phyloP scores from a whole-genome alignment of 1,140 invertebrate genomes.

The Chironomus striatipennis region DNA sequence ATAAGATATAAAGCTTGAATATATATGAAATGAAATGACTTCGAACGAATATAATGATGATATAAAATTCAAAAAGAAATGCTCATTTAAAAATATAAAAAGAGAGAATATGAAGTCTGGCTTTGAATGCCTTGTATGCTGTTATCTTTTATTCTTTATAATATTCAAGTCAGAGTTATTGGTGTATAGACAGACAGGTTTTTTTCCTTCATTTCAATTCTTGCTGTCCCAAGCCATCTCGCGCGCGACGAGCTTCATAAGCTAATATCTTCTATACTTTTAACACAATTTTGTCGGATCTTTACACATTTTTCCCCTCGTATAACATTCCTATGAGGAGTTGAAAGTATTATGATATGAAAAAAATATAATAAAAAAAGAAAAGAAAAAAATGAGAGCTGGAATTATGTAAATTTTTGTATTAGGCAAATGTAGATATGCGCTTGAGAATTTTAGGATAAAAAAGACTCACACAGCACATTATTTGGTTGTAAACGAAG shows the following conservation, averaged over 20 bases:
- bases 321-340: background rate
- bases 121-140: background rate
- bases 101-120: background rate
- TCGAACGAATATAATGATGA: constrained; percentile 16
- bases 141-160: constrained; percentile 13
- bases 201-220: background rate
- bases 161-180: background rate
- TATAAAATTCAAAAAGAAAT: constrained; percentile 21
- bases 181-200: background rate
- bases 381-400: background rate
- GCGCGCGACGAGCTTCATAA: no score
- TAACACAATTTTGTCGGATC: no score
- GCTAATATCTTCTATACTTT: no score
- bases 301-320: no score
- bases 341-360: background rate
- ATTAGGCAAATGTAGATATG: constrained; percentile 3
- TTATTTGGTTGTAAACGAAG: background rate
- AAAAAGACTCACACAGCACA: background rate
- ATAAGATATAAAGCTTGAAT: background rate
- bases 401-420: constrained; percentile 20
- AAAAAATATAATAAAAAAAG: no score
- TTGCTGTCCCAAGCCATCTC: background rate
- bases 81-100: background rate
- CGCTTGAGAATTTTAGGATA: background rate
- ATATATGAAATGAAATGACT: background rate